Percentiles rank a stretch among this genome's conserved stretches.
Conservation (phyloP, 2,888 invertebrate genomes). For the Ephialtes manifestator region DNA sequence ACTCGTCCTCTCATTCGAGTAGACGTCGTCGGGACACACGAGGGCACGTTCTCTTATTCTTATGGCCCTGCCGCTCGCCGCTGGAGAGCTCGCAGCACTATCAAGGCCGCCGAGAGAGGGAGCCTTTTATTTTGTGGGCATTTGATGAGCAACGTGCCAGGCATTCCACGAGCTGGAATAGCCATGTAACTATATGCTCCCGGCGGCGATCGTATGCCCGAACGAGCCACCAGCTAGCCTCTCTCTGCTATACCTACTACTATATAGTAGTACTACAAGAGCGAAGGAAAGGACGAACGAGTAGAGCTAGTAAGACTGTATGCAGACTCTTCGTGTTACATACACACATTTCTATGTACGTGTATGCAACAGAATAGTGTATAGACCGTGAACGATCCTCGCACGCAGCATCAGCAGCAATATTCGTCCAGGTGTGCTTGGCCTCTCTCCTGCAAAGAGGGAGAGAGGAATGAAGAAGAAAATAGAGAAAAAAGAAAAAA, state of each 20-base stretch:
- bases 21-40: slow-evolving; percentile 34
- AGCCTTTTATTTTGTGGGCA: slow-evolving; percentile 81
- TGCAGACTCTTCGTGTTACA: not conserved
- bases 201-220: slow-evolving; percentile 58
- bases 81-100: slow-evolving; percentile 74
- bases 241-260: slow-evolving; percentile 3
- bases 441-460: slow-evolving; percentile 4
- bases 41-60: slow-evolving; percentile 39
- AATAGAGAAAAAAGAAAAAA: slow-evolving; percentile 17
- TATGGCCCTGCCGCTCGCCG: slow-evolving; percentile 62
- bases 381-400: slow-evolving; percentile 49
- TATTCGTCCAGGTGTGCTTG: slow-evolving; percentile 54
- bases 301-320: slow-evolving; percentile 4
- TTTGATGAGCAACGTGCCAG: slow-evolving; percentile 85
- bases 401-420: slow-evolving; percentile 46
- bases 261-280: slow-evolving; percentile 5
- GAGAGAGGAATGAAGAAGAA: not conserved
- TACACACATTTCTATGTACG: not conserved
- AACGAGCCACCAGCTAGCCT: slow-evolving; percentile 29
- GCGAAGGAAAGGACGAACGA: slow-evolving; percentile 17
- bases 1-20: slow-evolving; percentile 30
- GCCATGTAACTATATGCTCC: slow-evolving; percentile 74
- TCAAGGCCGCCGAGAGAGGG: slow-evolving; percentile 80
- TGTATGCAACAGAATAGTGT: slow-evolving; percentile 1
- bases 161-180: slow-evolving; percentile 83